phyloP scores from a whole-genome alignment of 2,888 invertebrate genomes.

The Drosophila recens region DNA sequence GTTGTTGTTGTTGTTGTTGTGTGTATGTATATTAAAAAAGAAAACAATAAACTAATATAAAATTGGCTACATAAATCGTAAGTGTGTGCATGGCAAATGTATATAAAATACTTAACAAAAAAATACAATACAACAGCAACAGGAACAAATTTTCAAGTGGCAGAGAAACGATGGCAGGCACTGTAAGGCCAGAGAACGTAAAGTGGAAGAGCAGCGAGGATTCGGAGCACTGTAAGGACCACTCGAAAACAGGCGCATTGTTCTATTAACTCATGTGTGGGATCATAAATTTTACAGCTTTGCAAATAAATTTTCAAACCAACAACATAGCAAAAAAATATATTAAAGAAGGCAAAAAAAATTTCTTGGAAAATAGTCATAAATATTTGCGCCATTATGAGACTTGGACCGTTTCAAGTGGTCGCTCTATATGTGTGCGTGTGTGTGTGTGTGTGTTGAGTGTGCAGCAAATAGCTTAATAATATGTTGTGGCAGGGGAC shows the following conservation, averaged over 20 bases:
- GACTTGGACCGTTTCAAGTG: slow-evolving; percentile 67
- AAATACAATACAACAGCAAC: slow-evolving; percentile 24
- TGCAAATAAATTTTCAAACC: slow-evolving; percentile 69
- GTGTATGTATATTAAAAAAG: slow-evolving; percentile 20
- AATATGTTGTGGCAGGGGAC: slow-evolving; percentile 57
- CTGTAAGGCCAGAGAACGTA: neutral
- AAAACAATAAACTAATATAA: slow-evolving; percentile 63
- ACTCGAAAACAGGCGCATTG: slow-evolving; percentile 61
- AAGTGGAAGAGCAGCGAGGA: neutral
- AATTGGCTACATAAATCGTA: slow-evolving; percentile 56
- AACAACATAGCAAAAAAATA: slow-evolving; percentile 30
- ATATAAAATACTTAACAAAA: slow-evolving; percentile 38
- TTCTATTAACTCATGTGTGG: slow-evolving; percentile 78
- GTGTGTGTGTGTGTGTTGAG: slow-evolving; percentile 15
- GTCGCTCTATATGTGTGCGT: slow-evolving; percentile 20
- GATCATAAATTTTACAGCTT: slow-evolving; percentile 77
- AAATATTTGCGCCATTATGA: slow-evolving; percentile 75
- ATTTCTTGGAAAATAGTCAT: slow-evolving; percentile 69
- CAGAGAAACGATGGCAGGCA: neutral
- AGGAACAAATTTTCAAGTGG: slow-evolving; percentile 41
- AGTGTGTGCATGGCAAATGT: slow-evolving; percentile 37
- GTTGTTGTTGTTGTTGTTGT: neutral
- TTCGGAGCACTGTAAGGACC: slow-evolving; percentile 17
- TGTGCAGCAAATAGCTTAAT: slow-evolving; percentile 71
- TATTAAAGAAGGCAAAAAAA: slow-evolving; percentile 10